phyloP scores from a whole-genome alignment of 2,113 vertebrate species.

The Eulemur rufifrons region DNA sequence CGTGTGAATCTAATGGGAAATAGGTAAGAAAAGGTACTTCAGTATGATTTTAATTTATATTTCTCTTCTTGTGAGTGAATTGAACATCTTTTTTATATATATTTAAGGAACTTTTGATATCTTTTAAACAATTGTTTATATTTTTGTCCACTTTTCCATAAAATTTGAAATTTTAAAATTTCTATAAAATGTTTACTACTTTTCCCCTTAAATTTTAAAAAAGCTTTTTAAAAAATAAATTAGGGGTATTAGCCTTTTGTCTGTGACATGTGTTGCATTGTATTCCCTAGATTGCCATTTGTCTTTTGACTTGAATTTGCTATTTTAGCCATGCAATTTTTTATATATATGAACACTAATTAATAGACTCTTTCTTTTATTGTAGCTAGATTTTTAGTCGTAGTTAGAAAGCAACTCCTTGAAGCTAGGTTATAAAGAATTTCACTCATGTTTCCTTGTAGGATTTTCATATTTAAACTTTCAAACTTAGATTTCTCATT shows the following conservation, averaged over 20 bases:
- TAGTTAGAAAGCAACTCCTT: neutral
- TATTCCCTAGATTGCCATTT: neutral
- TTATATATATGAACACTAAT: neutral
- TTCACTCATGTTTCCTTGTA: neutral
- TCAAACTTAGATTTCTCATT: neutral
- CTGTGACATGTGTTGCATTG: too few species aligned
- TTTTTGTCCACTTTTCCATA: neutral
- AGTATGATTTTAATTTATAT: neutral
- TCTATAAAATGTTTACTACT: neutral
- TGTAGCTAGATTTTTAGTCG: neutral
- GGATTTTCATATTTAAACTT: neutral
- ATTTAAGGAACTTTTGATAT: neutral
- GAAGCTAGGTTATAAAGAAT: neutral
- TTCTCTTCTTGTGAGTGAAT: neutral
- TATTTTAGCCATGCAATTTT: neutral
- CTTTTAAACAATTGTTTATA: neutral
- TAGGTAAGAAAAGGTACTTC: neutral
- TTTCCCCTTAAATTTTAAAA: neutral
- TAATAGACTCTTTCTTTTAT: neutral
- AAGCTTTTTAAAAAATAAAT: neutral
- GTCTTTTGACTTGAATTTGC: neutral
- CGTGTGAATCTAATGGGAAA: neutral
- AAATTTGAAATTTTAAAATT: neutral
- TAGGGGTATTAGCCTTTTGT: neutral
- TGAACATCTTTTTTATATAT: neutral